These are phyloP conservation scores for Lasaia peninsularis DNA, from an alignment of 1,140 invertebrate genomes.

Conservation along the genomic window DNA sequence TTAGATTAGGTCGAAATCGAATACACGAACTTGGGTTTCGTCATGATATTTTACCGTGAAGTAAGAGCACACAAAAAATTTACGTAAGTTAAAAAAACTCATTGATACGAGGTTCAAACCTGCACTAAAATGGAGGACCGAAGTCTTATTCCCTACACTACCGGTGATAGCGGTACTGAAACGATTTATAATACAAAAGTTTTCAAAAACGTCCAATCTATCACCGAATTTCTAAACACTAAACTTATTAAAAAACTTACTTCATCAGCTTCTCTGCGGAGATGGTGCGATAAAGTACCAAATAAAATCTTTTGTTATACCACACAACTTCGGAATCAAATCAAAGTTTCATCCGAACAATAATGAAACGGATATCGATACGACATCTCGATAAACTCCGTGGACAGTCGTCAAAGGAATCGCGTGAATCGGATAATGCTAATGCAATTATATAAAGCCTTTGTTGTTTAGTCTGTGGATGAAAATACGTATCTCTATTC, in stretches of 20 bases:
- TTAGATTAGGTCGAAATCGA: too few relatives aligned
- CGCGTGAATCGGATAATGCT: not conserved
- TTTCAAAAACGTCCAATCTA: not conserved
- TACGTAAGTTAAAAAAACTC: too few relatives aligned
- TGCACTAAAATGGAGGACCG: too few relatives aligned
- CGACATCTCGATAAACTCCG: conserved; percentile 38
- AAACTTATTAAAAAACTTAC: conserved; percentile 41
- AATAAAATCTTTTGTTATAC: conserved; percentile 58
- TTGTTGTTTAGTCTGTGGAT: not conserved
- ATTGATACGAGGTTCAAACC: too few relatives aligned
- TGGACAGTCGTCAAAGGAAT: conserved; percentile 35
- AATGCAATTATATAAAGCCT: conserved; percentile 1
- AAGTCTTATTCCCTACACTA: too few relatives aligned
- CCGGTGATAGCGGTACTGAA: too few relatives aligned
- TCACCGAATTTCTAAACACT: conserved; percentile 10
- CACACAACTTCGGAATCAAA: conserved; percentile 64
- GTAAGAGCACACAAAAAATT: too few relatives aligned
- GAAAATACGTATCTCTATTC: too few relatives aligned
- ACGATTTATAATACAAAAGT: too few relatives aligned
- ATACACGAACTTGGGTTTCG: too few relatives aligned
- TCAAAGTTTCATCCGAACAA: conserved; percentile 70
- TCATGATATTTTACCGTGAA: too few relatives aligned
- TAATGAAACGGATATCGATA: conserved; percentile 67
- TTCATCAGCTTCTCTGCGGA: conserved; percentile 33
- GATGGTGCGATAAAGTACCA: conserved; percentile 48